Base-by-base conservation (phyloP, 2,888 invertebrate genomes). In the Cryptus armator region DNA sequence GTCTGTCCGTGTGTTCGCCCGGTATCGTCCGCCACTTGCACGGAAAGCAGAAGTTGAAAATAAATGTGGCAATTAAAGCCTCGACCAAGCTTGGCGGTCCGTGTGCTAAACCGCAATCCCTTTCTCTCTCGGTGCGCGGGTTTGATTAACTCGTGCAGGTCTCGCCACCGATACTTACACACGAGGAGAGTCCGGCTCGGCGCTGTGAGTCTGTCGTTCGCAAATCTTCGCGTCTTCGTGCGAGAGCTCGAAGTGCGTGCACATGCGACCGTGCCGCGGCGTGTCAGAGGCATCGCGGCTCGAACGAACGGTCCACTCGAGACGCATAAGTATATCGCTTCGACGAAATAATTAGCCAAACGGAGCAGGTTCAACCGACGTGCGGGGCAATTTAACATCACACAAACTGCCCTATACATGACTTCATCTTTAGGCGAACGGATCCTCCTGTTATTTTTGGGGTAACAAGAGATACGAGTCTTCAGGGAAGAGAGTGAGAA, bases 121-220 rank as follows among this genome's bases (percentile, higher is more conserved):
- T 81, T 81, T 75, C 78, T 70, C 51, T 71, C 84, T 59, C 44
- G 53, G 48, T 72, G 37, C 70, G 64, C 74, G 53, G 79, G 75
- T 87, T 90, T 88, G 87, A 89, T 90, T 89, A 89, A 89, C 85
- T 88, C 81, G 84, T 79, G 81, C 76, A 71, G 44, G 48, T 19
- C 56, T 59, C 78, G 62, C 5, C 29, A 67, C 76, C 79, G 64
- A 66, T 68, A 56, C 76, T 53, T 67, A 59, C 44, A 80, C 64
- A 86, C 77, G 67, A 44, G 64, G 19, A 46, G 44, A 67, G 64
- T 9, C 71, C n/a, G 32, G 62, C 19, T 62, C 67, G 37, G 37
- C 67, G 64, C 81, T 62, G 32, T 67, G 66, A 53, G 67, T 51
- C 43, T 83, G 76, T 78, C 83, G 85, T 81, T 87, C 86, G 84